These are phyloP conservation scores for Drosophila sproati DNA, from an alignment of 1,140 invertebrate species.

Conservation along the genomic window DNA sequence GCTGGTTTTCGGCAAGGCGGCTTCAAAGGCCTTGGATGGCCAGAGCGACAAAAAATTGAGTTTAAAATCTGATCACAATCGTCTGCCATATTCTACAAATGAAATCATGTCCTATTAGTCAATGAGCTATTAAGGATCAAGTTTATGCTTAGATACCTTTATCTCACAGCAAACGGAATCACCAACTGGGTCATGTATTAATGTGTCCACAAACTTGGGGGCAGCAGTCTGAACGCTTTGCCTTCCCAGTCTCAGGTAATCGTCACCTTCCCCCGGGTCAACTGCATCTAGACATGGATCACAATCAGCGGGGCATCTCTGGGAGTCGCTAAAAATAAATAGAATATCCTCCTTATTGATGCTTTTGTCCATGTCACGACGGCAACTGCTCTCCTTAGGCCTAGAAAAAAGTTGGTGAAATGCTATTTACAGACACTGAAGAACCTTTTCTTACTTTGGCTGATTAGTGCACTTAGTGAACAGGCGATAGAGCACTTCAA, in stretches of 20 bases:
- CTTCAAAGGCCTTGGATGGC: neutral
- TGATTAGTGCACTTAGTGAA: constrained; percentile 36
- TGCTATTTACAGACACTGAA: neutral
- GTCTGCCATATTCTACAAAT: constrained; percentile 55
- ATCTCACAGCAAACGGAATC: constrained; percentile 55
- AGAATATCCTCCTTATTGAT: constrained; percentile 56
- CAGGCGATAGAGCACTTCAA: constrained; percentile 51
- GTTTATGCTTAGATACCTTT: constrained; percentile 27
- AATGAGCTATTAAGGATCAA: too few relatives aligned
- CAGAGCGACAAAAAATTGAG: constrained; percentile 29
- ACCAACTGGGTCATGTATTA: constrained; percentile 21
- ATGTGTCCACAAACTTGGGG: constrained; percentile 14
- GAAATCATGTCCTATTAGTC: too few relatives aligned
- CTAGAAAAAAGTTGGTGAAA: neutral
- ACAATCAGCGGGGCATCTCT: constrained; percentile 38
- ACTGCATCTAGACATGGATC: constrained; percentile 39
- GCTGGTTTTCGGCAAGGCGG: neutral
- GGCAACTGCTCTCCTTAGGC: constrained; percentile 2
- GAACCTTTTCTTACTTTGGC: constrained; percentile 19
- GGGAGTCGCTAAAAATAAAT: constrained; percentile 56
- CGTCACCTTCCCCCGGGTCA: constrained; percentile 29
- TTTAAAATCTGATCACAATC: constrained; percentile 58
- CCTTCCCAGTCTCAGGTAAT: constrained; percentile 36
- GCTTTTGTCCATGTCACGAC: constrained; percentile 40
- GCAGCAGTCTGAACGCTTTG: constrained; percentile 35